These are phyloP conservation scores for Drosophila picticornis DNA, from an alignment of 2,888 invertebrate genomes.

Conservation along the genomic window DNA sequence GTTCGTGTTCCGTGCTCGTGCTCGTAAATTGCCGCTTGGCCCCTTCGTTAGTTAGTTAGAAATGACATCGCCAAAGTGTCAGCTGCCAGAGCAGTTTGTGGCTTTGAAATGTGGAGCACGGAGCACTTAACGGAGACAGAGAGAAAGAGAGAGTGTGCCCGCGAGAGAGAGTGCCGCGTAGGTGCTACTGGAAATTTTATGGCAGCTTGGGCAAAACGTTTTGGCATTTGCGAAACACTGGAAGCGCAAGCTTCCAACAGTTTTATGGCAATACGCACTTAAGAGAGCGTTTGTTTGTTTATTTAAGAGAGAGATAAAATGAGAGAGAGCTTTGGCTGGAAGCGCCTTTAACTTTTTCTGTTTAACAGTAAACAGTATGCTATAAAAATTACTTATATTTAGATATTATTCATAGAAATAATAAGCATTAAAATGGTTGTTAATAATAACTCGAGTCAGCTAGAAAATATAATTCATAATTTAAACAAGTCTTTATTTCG, in stretches of 20 bases:
- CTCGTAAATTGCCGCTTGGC: slow-evolving; percentile 53
- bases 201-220: slow-evolving; percentile 47
- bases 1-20: slow-evolving; percentile 12
- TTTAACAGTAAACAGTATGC: too few species aligned
- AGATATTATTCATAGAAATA: not conserved
- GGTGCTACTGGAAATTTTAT: slow-evolving; percentile 53
- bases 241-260: slow-evolving; percentile 22
- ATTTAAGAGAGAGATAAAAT: slow-evolving; percentile 45
- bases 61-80: slow-evolving; percentile 69
- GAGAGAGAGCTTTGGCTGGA: slow-evolving; percentile 24
- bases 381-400: not conserved
- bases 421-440: not conserved
- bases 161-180: slow-evolving; percentile 19
- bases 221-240: slow-evolving; percentile 49
- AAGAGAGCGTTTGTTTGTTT: slow-evolving; percentile 60
- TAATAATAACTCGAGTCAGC: not conserved
- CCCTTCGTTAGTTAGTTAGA: slow-evolving; percentile 40
- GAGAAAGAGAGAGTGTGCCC: slow-evolving; percentile 18
- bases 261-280: slow-evolving; percentile 48
- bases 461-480: not conserved
- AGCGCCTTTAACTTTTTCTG: slow-evolving; percentile 18
- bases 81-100: slow-evolving; percentile 70
- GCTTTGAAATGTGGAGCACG: slow-evolving; percentile 70
- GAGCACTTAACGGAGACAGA: slow-evolving; percentile 22
- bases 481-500: not conserved